Conservation (phyloP, 2,113 vertebrate genomes). For the Hemichromis elongatus region DNA sequence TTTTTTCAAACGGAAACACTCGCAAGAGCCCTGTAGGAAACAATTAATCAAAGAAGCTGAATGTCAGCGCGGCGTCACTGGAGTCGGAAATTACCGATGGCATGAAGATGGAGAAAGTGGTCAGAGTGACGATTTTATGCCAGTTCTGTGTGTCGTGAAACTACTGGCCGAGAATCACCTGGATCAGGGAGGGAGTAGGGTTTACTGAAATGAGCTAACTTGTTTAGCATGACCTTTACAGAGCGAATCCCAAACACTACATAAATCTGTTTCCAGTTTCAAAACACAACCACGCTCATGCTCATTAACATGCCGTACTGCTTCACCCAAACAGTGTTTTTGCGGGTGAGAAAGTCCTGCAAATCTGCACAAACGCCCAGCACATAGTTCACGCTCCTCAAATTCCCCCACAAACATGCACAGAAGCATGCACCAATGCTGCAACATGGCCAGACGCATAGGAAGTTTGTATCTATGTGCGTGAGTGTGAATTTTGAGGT, state of each 20-base stretch:
- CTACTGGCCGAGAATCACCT: slow-evolving; percentile 27
- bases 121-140: not conserved
- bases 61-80: slow-evolving; percentile 31
- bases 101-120: not conserved
- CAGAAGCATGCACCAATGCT: not conserved
- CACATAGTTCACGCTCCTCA: not conserved
- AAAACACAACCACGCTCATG: slow-evolving; percentile 17
- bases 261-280: slow-evolving; percentile 54
- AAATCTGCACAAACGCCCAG: slow-evolving; percentile 22
- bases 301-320: slow-evolving; percentile 35
- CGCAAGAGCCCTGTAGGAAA: slow-evolving; percentile 25
- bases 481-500: slow-evolving; percentile 7
- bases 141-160: not conserved
- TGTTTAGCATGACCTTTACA: slow-evolving; percentile 38
- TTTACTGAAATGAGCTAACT: slow-evolving; percentile 8
- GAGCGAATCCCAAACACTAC: slow-evolving; percentile 27
- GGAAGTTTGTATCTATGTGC: slow-evolving; percentile 33
- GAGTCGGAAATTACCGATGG: slow-evolving; percentile 30
- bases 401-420: slow-evolving; percentile 14
- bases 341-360: slow-evolving; percentile 22
- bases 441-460: slow-evolving; percentile 15
- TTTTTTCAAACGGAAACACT: slow-evolving; percentile 9
- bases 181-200: slow-evolving; percentile 8
- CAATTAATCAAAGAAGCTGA: slow-evolving; percentile 35
- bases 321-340: slow-evolving; percentile 16